Evolutionary conservation across 2,888 invertebrate species (phyloP).

Genomic region (Nephrocerus scutellatus): DNA sequence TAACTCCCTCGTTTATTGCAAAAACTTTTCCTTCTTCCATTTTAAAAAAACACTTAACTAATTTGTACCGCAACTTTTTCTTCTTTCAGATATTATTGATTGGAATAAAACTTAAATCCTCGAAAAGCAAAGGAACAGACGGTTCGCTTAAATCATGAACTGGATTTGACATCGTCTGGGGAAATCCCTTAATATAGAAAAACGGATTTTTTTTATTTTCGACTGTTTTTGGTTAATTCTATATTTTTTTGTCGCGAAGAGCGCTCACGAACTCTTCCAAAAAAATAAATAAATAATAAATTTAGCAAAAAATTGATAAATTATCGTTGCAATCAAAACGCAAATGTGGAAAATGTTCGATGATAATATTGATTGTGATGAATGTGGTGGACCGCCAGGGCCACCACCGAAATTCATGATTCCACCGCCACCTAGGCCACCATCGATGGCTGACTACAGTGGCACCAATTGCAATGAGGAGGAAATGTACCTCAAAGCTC

Average conservation of each 20-base stretch:
- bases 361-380: constrained; percentile 45
- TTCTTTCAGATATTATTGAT: too few species aligned
- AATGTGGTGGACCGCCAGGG: constrained; percentile 43
- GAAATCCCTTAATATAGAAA: background rate
- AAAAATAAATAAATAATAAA: too few species aligned
- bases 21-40: too few species aligned
- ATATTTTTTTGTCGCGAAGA: background rate
- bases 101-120: too few species aligned
- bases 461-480: constrained; percentile 41
- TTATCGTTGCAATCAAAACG: too few species aligned
- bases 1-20: too few species aligned
- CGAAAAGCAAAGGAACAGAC: too few species aligned
- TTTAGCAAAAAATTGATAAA: too few species aligned
- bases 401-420: constrained; percentile 46
- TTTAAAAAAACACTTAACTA: too few species aligned
- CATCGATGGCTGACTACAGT: constrained; percentile 36
- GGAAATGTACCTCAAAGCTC: constrained; percentile 34
- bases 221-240: constrained; percentile 21
- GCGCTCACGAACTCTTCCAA: background rate
- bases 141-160: too few species aligned
- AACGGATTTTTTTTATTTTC: constrained; percentile 23
- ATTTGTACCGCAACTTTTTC: too few species aligned
- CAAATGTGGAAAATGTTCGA: constrained; percentile 49
- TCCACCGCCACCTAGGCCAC: constrained; percentile 46
- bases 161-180: background rate